phyloP scores from a whole-genome alignment of 2,888 invertebrate genomes.

The Lithophane leautieri region DNA sequence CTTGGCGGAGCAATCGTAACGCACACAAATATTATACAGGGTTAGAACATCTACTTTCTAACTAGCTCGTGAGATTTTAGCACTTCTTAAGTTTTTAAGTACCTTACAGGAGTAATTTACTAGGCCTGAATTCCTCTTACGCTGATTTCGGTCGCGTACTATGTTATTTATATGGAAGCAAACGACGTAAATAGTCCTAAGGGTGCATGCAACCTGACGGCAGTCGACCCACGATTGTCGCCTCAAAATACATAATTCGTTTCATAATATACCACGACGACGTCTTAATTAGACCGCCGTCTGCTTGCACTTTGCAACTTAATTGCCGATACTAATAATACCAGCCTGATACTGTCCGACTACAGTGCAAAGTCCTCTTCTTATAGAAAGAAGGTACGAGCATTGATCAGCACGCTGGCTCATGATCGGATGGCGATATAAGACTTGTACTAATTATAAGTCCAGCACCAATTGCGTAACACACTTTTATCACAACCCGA shows the following conservation, averaged over 20 bases:
- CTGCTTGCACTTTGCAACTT: slow-evolving; percentile 23
- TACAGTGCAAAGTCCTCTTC: too few species aligned
- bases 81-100: background rate
- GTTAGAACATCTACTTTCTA: too few species aligned
- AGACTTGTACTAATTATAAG: background rate
- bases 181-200: background rate
- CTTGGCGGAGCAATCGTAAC: too few species aligned
- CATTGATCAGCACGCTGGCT: too few species aligned
- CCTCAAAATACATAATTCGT: background rate
- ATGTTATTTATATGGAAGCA: background rate
- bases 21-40: too few species aligned
- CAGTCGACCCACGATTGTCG: background rate
- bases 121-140: too few species aligned
- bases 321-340: background rate
- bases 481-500: background rate
- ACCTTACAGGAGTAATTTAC: too few species aligned
- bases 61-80: background rate
- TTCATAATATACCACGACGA: background rate
- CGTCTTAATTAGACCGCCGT: background rate
- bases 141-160: too few species aligned
- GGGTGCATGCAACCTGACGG: background rate
- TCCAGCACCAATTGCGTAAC: background rate
- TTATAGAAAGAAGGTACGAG: too few species aligned
- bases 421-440: background rate
- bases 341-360: too few species aligned